Percentiles rank a stretch among this genome's conserved stretches.
Conservation (phyloP, 2,888 invertebrate species). For the Drosophila cognata region DNA sequence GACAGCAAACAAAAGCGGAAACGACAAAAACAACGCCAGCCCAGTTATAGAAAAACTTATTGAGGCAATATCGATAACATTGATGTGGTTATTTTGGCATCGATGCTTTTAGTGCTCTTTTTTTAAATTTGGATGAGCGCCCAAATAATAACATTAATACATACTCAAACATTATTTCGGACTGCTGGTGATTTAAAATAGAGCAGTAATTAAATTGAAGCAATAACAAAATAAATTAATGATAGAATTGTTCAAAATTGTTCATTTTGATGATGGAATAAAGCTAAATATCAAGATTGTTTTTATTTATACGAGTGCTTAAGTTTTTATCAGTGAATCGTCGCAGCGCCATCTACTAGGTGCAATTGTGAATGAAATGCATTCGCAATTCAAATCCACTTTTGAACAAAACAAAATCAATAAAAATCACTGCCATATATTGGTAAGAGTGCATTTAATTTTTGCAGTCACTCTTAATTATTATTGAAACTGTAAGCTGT, state of each 20-base stretch:
- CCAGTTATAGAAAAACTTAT: background rate
- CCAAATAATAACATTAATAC: background rate
- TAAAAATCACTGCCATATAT: conserved; percentile 64
- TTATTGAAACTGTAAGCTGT: conserved; percentile 28
- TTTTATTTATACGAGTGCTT: background rate
- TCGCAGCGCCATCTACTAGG: background rate
- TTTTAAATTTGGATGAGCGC: background rate
- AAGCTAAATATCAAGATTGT: background rate
- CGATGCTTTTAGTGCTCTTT: background rate
- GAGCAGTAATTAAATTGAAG: background rate
- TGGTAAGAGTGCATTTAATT: conserved; percentile 64
- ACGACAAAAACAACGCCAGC: background rate
- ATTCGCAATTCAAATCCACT: conserved; percentile 21
- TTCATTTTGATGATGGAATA: background rate
- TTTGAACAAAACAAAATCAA: conserved; percentile 11
- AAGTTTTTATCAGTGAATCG: background rate
- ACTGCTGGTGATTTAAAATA: background rate
- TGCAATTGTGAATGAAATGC: background rate
- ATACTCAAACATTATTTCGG: background rate
- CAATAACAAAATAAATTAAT: background rate
- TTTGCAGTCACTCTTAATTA: conserved; percentile 19
- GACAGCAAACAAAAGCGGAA: background rate
- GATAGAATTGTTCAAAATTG: background rate
- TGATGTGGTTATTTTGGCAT: background rate
- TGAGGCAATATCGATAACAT: background rate